Evolutionary conservation across 2,113 vertebrate species (phyloP).

Genomic region (Scatophagus argus): DNA sequence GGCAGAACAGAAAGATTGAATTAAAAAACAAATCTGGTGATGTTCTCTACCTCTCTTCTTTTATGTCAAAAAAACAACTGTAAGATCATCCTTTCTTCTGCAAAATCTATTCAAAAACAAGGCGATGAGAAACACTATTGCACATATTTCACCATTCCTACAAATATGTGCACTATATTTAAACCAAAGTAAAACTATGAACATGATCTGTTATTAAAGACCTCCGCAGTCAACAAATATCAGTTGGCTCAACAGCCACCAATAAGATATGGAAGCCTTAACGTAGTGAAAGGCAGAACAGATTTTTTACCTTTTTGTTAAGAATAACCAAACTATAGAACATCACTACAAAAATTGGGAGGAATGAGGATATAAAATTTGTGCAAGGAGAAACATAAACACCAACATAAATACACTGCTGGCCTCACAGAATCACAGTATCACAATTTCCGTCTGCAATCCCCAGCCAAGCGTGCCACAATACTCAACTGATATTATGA

Average conservation of each 20-base stretch:
- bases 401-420: slow-evolving; percentile 21
- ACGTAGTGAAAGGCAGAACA: neutral
- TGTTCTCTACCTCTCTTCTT: no score
- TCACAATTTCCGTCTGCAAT: slow-evolving; percentile 23
- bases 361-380: neutral
- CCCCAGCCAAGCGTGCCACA: slow-evolving; percentile 16
- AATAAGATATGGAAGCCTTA: neutral
- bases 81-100: neutral
- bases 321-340: neutral
- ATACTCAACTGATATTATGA: slow-evolving; percentile 36
- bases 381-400: no score
- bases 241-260: neutral
- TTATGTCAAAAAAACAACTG: no score
- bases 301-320: no score
- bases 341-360: neutral
- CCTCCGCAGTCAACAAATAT: no score
- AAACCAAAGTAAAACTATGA: neutral
- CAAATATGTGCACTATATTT: neutral
- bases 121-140: neutral
- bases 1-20: neutral
- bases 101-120: neutral
- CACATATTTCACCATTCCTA: neutral
- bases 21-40: neutral
- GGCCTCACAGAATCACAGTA: slow-evolving; percentile 25
- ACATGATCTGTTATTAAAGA: neutral